Evolutionary conservation across 2,113 vertebrate species (phyloP), one percentile per base, ranked within the genome.

Genomic region (Heterocephalus glaber): DNA sequence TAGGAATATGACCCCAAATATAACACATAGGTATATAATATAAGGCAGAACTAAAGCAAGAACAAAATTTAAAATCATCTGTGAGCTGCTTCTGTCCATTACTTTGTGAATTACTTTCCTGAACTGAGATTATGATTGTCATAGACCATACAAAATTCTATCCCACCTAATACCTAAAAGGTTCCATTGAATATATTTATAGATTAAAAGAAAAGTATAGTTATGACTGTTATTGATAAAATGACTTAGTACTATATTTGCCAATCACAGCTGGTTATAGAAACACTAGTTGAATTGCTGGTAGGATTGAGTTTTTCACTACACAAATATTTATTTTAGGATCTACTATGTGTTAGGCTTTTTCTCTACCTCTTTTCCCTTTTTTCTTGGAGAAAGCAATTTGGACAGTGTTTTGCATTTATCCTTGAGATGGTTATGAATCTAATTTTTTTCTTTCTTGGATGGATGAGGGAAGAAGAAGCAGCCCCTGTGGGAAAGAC

Each of bases 361-460:
- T 66, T 35, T 19, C 30, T 80, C 2, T 70, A n/a, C 5, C 12
- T 81, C 24, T 44, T 35, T 19, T 10, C 28, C 28, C 13, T 4
- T 47, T 65, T 54, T 5, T 81, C 28, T 33, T 70, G 6, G n/a
- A 87, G 7, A 70, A 65, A 80, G 38, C n/a, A 93, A 9, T 47
- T 70, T 95, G 10, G 12, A 28, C 3, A n/a, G 11, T 44, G 10
- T 58, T 95, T 77, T 93, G 8, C 65, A 49, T 92, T 81, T 86
- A 79, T 70, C 52, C 77, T 89, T 54, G 70, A 91, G 52, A 83
- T 38, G 1, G 35, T 86, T 85, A 76, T 89, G 38, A 95, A 76
- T 90, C 52, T 90, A 58, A n/a, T 22, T 90, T 61, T 85, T 83
- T 89, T 82, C 63, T 22, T 94, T 85, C 84, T 96, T 8, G 12